A percentile compares a stretch with the other conserved stretches of the same genome.
These are phyloP conservation scores for Chrysolina americana DNA, from an alignment of 2,888 invertebrate genomes.

Conservation along the genomic window DNA sequence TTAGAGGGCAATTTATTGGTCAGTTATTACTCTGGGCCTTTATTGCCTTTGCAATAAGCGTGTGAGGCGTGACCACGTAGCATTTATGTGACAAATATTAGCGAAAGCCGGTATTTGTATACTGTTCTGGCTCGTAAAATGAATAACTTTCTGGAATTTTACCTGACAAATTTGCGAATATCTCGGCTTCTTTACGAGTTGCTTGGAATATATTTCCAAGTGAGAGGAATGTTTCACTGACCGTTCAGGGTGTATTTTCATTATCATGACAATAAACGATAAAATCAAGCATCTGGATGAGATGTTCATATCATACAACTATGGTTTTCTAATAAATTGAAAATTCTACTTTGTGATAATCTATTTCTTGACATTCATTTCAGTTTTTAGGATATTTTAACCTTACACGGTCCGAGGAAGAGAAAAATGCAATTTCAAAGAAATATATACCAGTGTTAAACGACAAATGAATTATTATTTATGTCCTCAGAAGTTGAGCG, in stretches of 20 bases:
- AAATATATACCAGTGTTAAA: no score
- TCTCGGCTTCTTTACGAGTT: slow-evolving; percentile 31
- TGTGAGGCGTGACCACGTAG: slow-evolving; percentile 37
- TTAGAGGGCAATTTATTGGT: slow-evolving; percentile 49
- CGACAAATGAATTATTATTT: no score
- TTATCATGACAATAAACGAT: no score
- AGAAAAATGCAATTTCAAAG: no score
- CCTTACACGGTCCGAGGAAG: no score
- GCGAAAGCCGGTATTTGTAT: slow-evolving; percentile 39
- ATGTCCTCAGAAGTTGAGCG: no score
- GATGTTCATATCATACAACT: no score
- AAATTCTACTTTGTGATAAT: no score
- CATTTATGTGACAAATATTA: slow-evolving; percentile 43
- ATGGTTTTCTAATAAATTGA: no score
- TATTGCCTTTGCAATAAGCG: slow-evolving; percentile 41
- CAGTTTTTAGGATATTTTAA: no score
- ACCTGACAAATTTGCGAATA: slow-evolving; percentile 37
- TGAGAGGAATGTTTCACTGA: background rate
- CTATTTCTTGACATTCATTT: no score
- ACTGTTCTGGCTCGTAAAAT: slow-evolving; percentile 38
- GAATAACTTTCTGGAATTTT: slow-evolving; percentile 33
- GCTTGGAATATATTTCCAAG: slow-evolving; percentile 17
- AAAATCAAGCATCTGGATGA: no score
- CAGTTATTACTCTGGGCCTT: slow-evolving; percentile 46
- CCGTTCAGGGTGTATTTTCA: background rate